Evolutionary conservation across 2,888 invertebrate genomes (phyloP), one percentile per base, ranked within the genome.

Genomic region (Piscicola geometra): DNA sequence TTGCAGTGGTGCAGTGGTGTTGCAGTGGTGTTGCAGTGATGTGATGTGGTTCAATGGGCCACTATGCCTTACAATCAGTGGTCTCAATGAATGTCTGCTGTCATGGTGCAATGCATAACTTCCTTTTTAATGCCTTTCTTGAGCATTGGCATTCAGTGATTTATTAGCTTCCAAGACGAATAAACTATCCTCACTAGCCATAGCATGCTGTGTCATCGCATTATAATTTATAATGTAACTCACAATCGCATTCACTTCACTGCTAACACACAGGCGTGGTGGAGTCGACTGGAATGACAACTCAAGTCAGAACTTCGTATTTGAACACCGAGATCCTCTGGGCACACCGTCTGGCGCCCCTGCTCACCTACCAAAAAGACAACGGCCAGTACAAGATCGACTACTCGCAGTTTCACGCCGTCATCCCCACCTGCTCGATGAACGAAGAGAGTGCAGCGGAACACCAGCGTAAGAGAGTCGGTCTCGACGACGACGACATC

Each of bases 261-360:
- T 41, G 9, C 41, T 41, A 41, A 41, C 35, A 67, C 33, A 0
- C 68, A 76, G 79, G 79, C 15, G 73, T 76, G 18, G 77, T 79
- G 12, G 78, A 79, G 70, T 73, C 74, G 25, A 76, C 78, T 1
- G 78, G 78, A 15, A 78, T 78, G 78, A 73, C 75, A 18, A 76
- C 78, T 1, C 87, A 87, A 80, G 87, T 87, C 0, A 80, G 87
- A 18, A 87, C 86, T 73, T 87, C 87, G 60, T 87, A 87, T 81
- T 83, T 87, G 60, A 87, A 87, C 0, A 83, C 84, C 1, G 86
- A 86, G 79, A 85, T 86, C 71, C 80, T 85, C 36, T 86, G 86
- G 86, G 86, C 85, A 41, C 84, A 86, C 78, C 81, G 85, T 52
- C 83, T 85, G 69, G 84, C 84, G 77, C 82, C 84, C 33, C 81